Evolutionary conservation across 2,113 vertebrate species (phyloP).

Genomic region (Carollia perspicillata): DNA sequence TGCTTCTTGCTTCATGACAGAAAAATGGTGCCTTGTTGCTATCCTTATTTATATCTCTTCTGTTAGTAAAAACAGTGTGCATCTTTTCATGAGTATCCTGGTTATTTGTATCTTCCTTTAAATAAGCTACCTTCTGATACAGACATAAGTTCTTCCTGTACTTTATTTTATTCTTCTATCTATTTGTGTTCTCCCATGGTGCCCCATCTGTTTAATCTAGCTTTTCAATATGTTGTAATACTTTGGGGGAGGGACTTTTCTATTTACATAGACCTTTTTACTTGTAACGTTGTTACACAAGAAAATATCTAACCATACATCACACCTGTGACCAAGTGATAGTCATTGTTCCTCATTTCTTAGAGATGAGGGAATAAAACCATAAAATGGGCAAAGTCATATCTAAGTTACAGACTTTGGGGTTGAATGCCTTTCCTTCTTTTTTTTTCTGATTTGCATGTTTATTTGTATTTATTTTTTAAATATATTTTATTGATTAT

Average conservation of each 20-base stretch:
- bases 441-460: too few species aligned
- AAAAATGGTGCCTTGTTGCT: neutral
- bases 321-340: neutral
- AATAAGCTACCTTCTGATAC: neutral
- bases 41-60: neutral
- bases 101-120: neutral
- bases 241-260: neutral
- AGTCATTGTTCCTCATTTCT: neutral
- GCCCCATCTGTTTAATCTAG: neutral
- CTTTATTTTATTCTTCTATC: neutral
- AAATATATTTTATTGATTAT: too few species aligned
- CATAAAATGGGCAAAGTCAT: neutral
- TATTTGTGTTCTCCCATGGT: neutral
- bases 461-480: too few species aligned
- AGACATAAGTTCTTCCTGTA: neutral
- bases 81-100: neutral
- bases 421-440: too few species aligned
- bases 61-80: neutral
- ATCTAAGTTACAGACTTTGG: neutral
- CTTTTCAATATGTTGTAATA: neutral
- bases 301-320: neutral
- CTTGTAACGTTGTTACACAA: neutral
- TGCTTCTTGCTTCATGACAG: neutral
- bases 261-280: neutral
- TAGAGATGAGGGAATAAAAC: conserved; percentile 27